Evolutionary conservation across 2,113 vertebrate genomes (phyloP), one percentile per base, ranked within the genome.

Genomic region (Mirounga angustirostris): DNA sequence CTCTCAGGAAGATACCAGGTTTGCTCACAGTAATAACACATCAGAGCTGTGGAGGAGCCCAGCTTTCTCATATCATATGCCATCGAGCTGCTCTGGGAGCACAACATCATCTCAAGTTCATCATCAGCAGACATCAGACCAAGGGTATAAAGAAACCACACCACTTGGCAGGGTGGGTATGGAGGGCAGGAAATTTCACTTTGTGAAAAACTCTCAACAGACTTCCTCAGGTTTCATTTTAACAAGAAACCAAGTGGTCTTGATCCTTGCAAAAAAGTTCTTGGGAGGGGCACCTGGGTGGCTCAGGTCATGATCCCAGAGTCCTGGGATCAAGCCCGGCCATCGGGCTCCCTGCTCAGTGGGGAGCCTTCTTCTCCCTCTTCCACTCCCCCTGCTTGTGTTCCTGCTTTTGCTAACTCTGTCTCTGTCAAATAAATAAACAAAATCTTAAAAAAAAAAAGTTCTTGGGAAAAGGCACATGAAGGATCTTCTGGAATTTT

Each of bases 401-500:
- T 46, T 46, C 7, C 46, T 8, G 7, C 46, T 46, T 43, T 43
- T 43, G 40, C 46, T 9, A 7, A 46, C 46, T 46, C 7, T 46
- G 46, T 46, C 46, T 46, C 46, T 46, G 46, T 46, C 46, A 46
- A 9, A 46, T 46, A 46, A 46, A 46, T 46, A 46, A 46, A 43
- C 5, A 43, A 4, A 43, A 43, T 43, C 40, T 43, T 43, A 43
- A 43, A 43, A 43, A 43, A 43, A 43, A 52, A 52, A 58, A 84
- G 33, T 61, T 50, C 56, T 22, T 79, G 54, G 61, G 50, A 80
- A 52, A 65, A 87, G 36, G 36, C 40, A 69, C 19, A 18, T 50
- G 84, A 43, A 74, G 22, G 46, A n/a, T 84, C 83, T 74, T 92
- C 61, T 67, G 56, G 56, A 92, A 95, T 81, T 59, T 43, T 89